Percentiles rank a stretch among this genome's conserved stretches.
Evolutionary conservation across 2,113 vertebrate genomes (phyloP).

Genomic region (Bungarus multicinctus): DNA sequence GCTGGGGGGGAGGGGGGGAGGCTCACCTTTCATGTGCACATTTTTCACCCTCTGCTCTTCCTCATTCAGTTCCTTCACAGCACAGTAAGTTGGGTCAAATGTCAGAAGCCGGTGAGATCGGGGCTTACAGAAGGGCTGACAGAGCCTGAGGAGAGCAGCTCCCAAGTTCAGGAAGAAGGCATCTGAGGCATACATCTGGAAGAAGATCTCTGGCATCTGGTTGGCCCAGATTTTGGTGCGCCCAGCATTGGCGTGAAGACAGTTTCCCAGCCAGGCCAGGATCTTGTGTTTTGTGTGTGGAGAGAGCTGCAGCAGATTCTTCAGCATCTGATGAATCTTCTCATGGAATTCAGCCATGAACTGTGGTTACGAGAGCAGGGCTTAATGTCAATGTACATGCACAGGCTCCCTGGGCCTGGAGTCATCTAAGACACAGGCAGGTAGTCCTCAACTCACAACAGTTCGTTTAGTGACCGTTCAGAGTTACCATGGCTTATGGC

Average conservation of each 20-base stretch:
- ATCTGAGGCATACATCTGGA: slow-evolving; percentile 95
- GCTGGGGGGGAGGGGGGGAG: not conserved
- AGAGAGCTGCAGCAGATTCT: slow-evolving; percentile 90
- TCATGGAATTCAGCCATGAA: slow-evolving; percentile 96
- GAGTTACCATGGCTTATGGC: not conserved
- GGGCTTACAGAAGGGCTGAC: slow-evolving; percentile 96
- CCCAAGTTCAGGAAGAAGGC: slow-evolving; percentile 96
- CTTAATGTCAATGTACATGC: rapidly evolving
- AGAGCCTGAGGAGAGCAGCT: slow-evolving; percentile 90
- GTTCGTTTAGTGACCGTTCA: not conserved
- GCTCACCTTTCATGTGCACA: slow-evolving; percentile 85
- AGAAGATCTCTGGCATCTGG: slow-evolving; percentile 98
- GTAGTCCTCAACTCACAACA: not conserved
- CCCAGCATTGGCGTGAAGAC: slow-evolving; percentile 89
- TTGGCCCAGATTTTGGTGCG: slow-evolving; percentile 98
- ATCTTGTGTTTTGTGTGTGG: slow-evolving; percentile 90
- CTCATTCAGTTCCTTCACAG: slow-evolving; percentile 89
- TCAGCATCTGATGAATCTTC: slow-evolving; percentile 93
- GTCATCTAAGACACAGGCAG: not conserved
- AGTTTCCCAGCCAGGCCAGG: slow-evolving; percentile 93
- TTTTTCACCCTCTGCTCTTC: slow-evolving; percentile 89
- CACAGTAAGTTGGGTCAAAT: slow-evolving; percentile 95
- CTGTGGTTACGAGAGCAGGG: slow-evolving; percentile 56
- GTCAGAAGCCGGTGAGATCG: slow-evolving; percentile 87
- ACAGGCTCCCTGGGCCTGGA: not conserved